Base-by-base conservation (phyloP, 2,888 invertebrate species). In the Ormyrus nitidulus region DNA sequence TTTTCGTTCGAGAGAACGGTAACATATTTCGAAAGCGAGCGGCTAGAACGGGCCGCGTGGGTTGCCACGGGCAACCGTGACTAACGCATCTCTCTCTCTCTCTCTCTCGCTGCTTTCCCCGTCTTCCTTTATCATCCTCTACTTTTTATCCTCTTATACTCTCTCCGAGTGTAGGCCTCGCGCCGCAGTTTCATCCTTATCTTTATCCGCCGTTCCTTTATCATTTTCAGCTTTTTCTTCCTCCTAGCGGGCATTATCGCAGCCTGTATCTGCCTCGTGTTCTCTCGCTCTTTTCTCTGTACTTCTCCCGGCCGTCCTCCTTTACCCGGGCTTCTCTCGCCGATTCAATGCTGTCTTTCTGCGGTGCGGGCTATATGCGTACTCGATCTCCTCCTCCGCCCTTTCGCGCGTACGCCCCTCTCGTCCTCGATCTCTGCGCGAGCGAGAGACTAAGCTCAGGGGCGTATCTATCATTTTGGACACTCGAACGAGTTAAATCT, bases 11-110 rank as follows among this genome's bases (percentile, higher is more conserved):
- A 5, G 10, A 19, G 19, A 61, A 8, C 11, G 11, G 59, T 9
- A 58, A 11, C 19, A 13, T 70, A 70, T 70, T 58, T 34, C 34
- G 53, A 59, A 58, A 13, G 49, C 53, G n/a, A 13, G 49, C 53
- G 34, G 69, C 80, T 83, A 83, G 56, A 58, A 11, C 84, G 83
- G 84, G 83, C 84, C 83, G 85, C 73, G 73, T 73, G 87, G 86
- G 89, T 89, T 89, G 89, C 88, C 85, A 89, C 81, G 86, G 88
- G 88, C 88, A 88, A 89, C 89, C 85, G 80, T 87, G 84, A 84
- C 84, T 84, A 85, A 87, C 86, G 82, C 86, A 81, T 86, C 85
- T 11, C 56, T 54, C 73, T 34, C 48, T 56, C 48, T 34, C 58
- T 49, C 58, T 34, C 34, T 34, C 6, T 56, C 71, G 6, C 61